Evolutionary conservation across 2,888 invertebrate species (phyloP).

Genomic region (Dynastes hyllus): DNA sequence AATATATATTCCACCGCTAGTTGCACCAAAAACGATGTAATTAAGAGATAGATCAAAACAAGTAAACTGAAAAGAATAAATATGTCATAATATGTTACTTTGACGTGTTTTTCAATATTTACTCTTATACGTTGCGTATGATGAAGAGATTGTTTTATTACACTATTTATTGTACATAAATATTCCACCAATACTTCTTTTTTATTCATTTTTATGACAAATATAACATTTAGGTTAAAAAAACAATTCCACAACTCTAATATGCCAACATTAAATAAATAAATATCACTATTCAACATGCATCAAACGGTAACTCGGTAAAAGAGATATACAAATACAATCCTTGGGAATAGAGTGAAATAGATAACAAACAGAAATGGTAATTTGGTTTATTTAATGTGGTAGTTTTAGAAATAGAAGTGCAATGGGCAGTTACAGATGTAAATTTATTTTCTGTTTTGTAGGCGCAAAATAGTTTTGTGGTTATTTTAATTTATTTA

Average conservation of each 20-base stretch:
- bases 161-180: constrained; percentile 73
- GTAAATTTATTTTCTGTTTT: constrained; percentile 57
- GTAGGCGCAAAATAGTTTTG: constrained; percentile 49
- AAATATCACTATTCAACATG: constrained; percentile 23
- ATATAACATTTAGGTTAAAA: constrained; percentile 53
- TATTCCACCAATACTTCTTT: constrained; percentile 65
- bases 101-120: constrained; percentile 54
- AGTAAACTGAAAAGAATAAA: constrained; percentile 75
- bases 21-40: constrained; percentile 85
- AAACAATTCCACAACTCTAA: constrained; percentile 33
- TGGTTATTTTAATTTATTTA: constrained; percentile 53
- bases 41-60: constrained; percentile 84
- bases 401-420: constrained; percentile 56
- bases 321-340: constrained; percentile 19
- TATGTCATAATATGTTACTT: constrained; percentile 51
- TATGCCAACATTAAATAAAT: constrained; percentile 39
- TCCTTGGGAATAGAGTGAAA: neutral
- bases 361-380: constrained; percentile 2
- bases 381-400: constrained; percentile 12
- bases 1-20: constrained; percentile 87
- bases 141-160: constrained; percentile 77
- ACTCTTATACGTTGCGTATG: constrained; percentile 85
- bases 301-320: neutral
- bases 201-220: constrained; percentile 59
- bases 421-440: constrained; percentile 62